These are phyloP conservation scores for Phortica variegata DNA, from an alignment of 1,140 invertebrate species.

Conservation along the genomic window DNA sequence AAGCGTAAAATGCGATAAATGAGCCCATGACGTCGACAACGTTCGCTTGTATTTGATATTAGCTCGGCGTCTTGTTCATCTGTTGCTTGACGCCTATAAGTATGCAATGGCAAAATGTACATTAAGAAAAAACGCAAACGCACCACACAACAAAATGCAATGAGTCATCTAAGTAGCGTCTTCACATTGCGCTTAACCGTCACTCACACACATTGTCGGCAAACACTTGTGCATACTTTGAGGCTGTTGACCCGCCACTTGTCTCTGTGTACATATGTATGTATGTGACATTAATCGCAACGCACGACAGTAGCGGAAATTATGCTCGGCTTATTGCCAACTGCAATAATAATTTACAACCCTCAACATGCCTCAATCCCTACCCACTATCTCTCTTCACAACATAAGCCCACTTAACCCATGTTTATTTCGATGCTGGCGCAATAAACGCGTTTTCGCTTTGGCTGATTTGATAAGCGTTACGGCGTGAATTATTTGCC, in stretches of 20 bases:
- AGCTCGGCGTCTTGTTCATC: conserved; percentile 43
- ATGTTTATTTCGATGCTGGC: conserved; percentile 21
- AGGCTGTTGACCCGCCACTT: conserved; percentile 52
- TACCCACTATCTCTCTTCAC: too few relatives aligned
- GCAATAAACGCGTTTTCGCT: too few relatives aligned
- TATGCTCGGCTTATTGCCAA: conserved; percentile 9
- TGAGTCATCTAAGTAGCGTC: conserved; percentile 3
- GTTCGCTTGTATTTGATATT: conserved; percentile 24
- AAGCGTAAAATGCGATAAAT: conserved; percentile 48
- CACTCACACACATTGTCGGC: conserved; percentile 2
- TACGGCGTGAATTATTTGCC: conserved; percentile 12
- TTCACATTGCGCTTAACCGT: neutral
- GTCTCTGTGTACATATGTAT: conserved; percentile 7
- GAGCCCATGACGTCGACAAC: conserved; percentile 30
- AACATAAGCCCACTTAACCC: too few relatives aligned
- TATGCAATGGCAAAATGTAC: conserved; percentile 8
- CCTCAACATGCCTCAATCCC: too few relatives aligned
- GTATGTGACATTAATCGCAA: neutral
- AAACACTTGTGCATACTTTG: conserved; percentile 38
- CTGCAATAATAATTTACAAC: conserved; percentile 5
- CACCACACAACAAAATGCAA: neutral
- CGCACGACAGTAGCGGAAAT: conserved; percentile 6
- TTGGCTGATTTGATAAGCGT: too few relatives aligned
- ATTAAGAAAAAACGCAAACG: neutral
- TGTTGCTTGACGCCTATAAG: conserved; percentile 29